Evolutionary conservation across 2,113 vertebrate species (phyloP).

Genomic region (Haplotaxodon microlepis): DNA sequence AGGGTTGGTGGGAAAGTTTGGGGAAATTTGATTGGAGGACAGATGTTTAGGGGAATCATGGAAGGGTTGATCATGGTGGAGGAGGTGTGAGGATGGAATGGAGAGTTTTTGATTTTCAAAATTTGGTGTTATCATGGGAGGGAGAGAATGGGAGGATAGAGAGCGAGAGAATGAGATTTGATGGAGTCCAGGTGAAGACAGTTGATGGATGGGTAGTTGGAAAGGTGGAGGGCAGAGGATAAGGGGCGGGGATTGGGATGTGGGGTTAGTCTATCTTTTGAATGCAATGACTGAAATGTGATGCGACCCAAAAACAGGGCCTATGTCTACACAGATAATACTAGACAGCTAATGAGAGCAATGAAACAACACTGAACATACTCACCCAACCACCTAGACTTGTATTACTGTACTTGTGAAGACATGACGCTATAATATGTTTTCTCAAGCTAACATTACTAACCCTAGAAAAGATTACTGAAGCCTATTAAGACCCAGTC

Average conservation of each 20-base stretch:
- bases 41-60: background rate
- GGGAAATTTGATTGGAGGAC: background rate
- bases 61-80: background rate
- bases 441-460: background rate
- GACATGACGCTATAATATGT: background rate
- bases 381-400: conserved; percentile 35
- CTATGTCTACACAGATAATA: conserved; percentile 31
- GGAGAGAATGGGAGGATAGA: background rate
- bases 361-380: conserved; percentile 48
- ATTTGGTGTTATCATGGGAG: background rate
- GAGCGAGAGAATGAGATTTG: background rate
- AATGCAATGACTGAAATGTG: conserved; percentile 54
- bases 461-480: background rate
- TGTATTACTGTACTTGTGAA: conserved; percentile 50
- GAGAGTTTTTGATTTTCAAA: conserved; percentile 10
- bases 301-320: conserved; percentile 33
- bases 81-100: background rate
- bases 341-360: conserved; percentile 29
- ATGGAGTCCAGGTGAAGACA: conserved; percentile 9
- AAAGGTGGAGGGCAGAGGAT: conserved; percentile 14
- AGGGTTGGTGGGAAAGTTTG: background rate
- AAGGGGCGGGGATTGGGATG: conserved; percentile 32
- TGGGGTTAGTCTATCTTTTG: conserved; percentile 50
- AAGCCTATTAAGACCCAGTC: background rate
- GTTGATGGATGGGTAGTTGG: background rate